Conservation (phyloP, 23 tunicate species). For the Pegea sp. region DNA sequence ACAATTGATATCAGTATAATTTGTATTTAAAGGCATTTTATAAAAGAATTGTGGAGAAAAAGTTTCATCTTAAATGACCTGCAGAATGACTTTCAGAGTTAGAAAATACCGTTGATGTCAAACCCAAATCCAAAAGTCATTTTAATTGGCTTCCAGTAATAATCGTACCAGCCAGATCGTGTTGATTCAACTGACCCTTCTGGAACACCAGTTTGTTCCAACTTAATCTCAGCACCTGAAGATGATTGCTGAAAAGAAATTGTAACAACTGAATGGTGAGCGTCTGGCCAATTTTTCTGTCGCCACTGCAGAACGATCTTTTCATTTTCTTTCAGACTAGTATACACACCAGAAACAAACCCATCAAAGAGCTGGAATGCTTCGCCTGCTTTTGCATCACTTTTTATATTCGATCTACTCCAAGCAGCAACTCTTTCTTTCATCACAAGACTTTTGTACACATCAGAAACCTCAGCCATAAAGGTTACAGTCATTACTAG, state of each 20-base stretch:
- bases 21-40: too few relatives aligned
- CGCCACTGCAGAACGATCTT: conserved; percentile 78
- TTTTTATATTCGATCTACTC: conserved; percentile 28
- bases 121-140: conserved; percentile 96
- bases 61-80: too few relatives aligned
- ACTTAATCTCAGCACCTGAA: conserved; percentile 44
- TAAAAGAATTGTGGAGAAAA: too few relatives aligned
- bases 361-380: conserved; percentile 40
- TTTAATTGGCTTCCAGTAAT: conserved; percentile 87
- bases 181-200: conserved; percentile 69
- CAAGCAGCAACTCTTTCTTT: conserved; percentile 73
- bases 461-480: conserved; percentile 50
- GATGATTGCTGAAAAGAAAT: conserved; percentile 32
- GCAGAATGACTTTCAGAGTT: too few relatives aligned
- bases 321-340: conserved; percentile 19
- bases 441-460: conserved; percentile 25
- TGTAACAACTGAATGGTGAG: conserved; percentile 63
- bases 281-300: conserved; percentile 74
- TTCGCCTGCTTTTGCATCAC: conserved; percentile 34
- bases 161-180: conserved; percentile 70
- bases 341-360: conserved; percentile 55
- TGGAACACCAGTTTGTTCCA: conserved; percentile 94
- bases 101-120: too few relatives aligned
- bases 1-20: too few relatives aligned
- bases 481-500: conserved; percentile 67